phyloP scores from a whole-genome alignment of 1,140 invertebrate species.

The Brachionus rotundiformis region DNA sequence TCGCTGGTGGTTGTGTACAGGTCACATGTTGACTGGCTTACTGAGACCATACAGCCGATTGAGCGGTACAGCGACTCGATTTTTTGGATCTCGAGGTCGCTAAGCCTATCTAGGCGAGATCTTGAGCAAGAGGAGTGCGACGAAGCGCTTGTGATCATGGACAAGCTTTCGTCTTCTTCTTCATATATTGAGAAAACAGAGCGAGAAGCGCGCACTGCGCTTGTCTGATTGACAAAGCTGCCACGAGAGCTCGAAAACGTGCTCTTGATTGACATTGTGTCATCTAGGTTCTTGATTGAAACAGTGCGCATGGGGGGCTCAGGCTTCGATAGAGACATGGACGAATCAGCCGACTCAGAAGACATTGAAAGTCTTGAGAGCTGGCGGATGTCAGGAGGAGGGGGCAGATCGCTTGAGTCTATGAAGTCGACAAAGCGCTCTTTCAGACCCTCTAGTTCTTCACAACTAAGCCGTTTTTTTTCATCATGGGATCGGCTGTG shows the following conservation, averaged over 20 bases:
- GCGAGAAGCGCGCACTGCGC: background rate
- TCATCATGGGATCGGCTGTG: background rate
- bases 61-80: conserved; percentile 7
- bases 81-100: background rate
- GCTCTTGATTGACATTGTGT: conserved; percentile 17
- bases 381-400: background rate
- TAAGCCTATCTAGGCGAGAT: background rate
- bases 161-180: background rate
- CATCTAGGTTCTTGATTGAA: conserved; percentile 13
- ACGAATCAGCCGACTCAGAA: background rate
- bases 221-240: background rate
- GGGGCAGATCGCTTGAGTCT: background rate
- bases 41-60: background rate
- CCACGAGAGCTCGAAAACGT: background rate
- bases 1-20: background rate
- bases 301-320: background rate
- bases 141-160: background rate
- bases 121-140: background rate
- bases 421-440: conserved; percentile 29
- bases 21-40: conserved; percentile 16
- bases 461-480: conserved; percentile 34
- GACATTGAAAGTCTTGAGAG: conserved; percentile 1
- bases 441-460: conserved; percentile 33
- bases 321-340: background rate
- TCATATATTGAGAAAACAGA: conserved; percentile 34